Conservation (phyloP, 2,113 vertebrate genomes). For the Rissa tridactyla region DNA sequence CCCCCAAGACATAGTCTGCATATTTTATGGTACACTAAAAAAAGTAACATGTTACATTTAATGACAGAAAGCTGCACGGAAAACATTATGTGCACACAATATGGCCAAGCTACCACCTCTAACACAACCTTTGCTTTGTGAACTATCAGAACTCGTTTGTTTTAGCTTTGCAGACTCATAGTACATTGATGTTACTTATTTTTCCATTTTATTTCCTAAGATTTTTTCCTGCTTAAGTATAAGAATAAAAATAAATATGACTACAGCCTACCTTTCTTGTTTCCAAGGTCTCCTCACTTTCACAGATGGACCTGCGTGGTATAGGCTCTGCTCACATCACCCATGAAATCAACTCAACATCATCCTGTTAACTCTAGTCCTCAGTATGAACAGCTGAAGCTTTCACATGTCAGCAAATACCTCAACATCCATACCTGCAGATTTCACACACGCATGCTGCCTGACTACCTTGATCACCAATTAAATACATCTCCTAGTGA, state of each 20-base stretch:
- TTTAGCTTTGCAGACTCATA: neutral
- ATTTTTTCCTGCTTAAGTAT: neutral
- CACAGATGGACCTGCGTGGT: neutral
- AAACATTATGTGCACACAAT: neutral
- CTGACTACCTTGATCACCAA: neutral
- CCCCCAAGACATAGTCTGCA: neutral
- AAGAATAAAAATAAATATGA: neutral
- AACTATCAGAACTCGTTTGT: neutral
- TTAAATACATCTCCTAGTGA: neutral
- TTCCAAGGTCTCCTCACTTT: neutral
- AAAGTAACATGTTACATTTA: neutral
- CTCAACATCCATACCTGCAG: neutral
- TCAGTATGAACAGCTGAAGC: neutral
- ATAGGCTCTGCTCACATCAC: neutral
- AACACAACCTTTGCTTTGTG: neutral
- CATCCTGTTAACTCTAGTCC: neutral
- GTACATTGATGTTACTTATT: neutral
- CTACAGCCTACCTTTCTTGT: neutral
- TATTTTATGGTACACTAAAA: neutral
- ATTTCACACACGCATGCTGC: rapidly evolving
- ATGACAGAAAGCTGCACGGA: neutral
- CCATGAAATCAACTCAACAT: neutral
- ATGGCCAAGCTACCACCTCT: neutral
- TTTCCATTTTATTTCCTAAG: neutral
- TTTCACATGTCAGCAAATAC: neutral